Evolutionary conservation across 2,113 vertebrate species (phyloP), one percentile per base, ranked within the genome.

Genomic region (Corydoras sp.): DNA sequence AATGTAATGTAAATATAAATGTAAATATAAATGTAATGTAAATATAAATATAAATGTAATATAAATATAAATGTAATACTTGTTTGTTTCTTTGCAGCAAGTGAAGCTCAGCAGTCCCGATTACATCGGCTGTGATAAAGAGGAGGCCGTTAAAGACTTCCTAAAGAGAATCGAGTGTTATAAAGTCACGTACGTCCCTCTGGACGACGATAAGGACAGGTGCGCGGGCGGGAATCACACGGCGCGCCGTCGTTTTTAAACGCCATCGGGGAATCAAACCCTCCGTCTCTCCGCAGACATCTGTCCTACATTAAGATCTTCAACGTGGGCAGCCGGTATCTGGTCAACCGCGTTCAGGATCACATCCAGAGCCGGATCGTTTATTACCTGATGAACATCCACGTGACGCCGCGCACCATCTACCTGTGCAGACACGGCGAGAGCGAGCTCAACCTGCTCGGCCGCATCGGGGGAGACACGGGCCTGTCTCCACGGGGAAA

Each of bases 301-400:
- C 58, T 97, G 69, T 95, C 94, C 10, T 96, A 95, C 83, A 97
- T 97, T 74, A 96, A 96, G 86, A 97, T 97, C 81, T 95, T 95
- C 69, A 91, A 97, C 0, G 94, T 94, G 74, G 94, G 94, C 24
- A 86, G 87, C 58, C 84, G 92, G 10, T 96, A 94, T 84, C 84
- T 95, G 86, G 94, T 93, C 69, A 97, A 96, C 81, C 84, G 85
- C 9, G 92, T 97, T 7, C 93, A 94, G 84, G 95, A 95, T 74
- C 95, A 96, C 85, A 86, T 96, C 32, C 95, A 97, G 87, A 96
- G 95, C 84, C 79, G 94, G 58, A 94, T 87, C 0, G 93, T 96
- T 0, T 96, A 97, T 68, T 96, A 97, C 83, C 88, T 96, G 79
- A 97, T 97, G 94, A 97, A 97, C 82, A 96, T 95, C 80, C 94